Conservation (phyloP, 2,113 vertebrate genomes). For the Periophthalmodon schlosseri region DNA sequence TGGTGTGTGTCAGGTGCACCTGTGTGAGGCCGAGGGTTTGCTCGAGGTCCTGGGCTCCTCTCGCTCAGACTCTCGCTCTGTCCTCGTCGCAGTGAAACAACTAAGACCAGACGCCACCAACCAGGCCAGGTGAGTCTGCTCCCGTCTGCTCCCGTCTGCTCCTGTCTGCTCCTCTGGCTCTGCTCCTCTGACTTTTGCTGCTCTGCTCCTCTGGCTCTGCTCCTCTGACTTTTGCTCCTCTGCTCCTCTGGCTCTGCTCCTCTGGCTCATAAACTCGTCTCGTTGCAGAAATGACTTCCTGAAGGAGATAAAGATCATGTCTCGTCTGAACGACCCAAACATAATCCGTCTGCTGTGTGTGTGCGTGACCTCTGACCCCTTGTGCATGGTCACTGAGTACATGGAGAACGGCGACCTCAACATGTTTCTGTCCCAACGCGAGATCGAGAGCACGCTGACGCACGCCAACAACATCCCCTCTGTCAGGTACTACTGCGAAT, state of each 20-base stretch:
- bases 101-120: conserved; percentile 82
- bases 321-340: conserved; percentile 83
- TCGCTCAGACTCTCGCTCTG: conserved; percentile 64
- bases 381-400: conserved; percentile 82
- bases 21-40: conserved; percentile 82
- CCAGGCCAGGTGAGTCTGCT: conserved; percentile 76
- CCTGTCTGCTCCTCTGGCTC: no score
- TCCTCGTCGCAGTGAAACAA: conserved; percentile 85
- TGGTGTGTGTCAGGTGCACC: conserved; percentile 75
- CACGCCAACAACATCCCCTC: conserved; percentile 74
- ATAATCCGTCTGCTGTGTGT: conserved; percentile 87
- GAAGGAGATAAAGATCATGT: conserved; percentile 90
- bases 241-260: no score
- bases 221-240: no score
- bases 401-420: conserved; percentile 80
- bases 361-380: conserved; percentile 81
- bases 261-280: no score
- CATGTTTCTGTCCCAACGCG: conserved; percentile 82
- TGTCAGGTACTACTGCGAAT: conserved; percentile 51
- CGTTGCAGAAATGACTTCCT: conserved; percentile 82
- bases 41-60: conserved; percentile 78
- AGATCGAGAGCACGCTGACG: conserved; percentile 80
- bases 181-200: no score
- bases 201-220: no score
- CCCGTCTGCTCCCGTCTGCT: neutral